Evolutionary conservation across 2,888 invertebrate genomes (phyloP), one percentile per base, ranked within the genome.

Genomic region (Peribatodes rhomboidaria): DNA sequence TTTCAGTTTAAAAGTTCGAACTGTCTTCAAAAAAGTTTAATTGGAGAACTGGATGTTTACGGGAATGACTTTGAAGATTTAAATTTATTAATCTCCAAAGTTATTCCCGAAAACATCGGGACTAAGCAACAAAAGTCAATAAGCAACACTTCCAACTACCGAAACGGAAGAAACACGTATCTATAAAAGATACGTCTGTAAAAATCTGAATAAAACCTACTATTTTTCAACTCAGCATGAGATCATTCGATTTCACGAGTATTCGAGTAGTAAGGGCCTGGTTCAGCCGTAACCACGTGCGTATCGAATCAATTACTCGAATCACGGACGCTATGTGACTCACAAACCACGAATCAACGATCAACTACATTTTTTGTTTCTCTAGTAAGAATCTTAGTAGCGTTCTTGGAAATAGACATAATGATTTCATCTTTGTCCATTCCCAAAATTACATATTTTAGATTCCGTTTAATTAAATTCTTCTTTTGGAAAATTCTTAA

Each of bases 251-350:
- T 57, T 10, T n/a, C 16, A 20, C n/a, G n/a, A 39, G 39, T 27
- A 53, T 9, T 52, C 22, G 27, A 39, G 35, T 18, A 35, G 44
- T 56, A 56, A 49, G 41, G 50, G 44, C 44, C 52, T 13, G 20
- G 42, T 50, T 57, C 35, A 35, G 27, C 18, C 44, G 37, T 33
- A 13, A 22, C 49, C 64, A 37, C 42, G 64, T 42, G 64, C 64
- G 64, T 49, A 55, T 54, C 58, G 47, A 64, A 64, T 59, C 42
- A 42, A 64, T 59, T 44, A 54, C 27, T 35, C 31, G 53, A 58
- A 53, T 53, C 31, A 58, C 22, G 14, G 35, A 49, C 44, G 44
- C 52, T 49, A 31, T 39, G 31, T 59, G 59, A 64, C 33, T 58
- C 63, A 58, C 41, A 39, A 16, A 27, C 35, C 22, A 18, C n/a